Base-by-base conservation (phyloP, 2,888 invertebrate genomes). In the Conops quadrifasciatus region DNA sequence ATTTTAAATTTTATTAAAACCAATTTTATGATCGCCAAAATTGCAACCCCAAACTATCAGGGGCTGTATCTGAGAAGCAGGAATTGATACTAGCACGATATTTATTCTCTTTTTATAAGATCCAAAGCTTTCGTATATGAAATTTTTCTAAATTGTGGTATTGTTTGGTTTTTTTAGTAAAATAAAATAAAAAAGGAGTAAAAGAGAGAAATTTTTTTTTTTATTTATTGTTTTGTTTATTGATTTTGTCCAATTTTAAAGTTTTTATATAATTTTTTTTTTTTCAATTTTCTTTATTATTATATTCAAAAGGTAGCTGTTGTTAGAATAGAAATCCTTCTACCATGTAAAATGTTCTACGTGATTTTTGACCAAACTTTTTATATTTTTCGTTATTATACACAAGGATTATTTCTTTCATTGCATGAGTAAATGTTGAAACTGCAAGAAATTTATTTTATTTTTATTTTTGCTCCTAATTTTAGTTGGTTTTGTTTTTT, bases 291-390 rank as follows among this genome's bases (percentile, higher is more conserved):
- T 67, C 16, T 16, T 60, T 36, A 19, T 60, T 59, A 7, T 49
- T 16, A 19, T 49, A n/a, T 49, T 4, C 5, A 24, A 43, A 62
- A 69, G 60, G 62, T 69, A 62, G 60, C 62, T 62, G 63, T 63
- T 56, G 63, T 70, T 62, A 63, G 69, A 63, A 70, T 70, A 49
- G 5, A 13, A 49, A n/a, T 49, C 19, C n/a, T n/a, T n/a, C n/a
- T n/a, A n/a, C 49, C 5, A 1, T 16, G 1, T 19, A 11, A 49
- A 49, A 49, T 49, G 19, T 13, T 67, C 19, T 47, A 30, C 36
- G 19, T 62, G 43, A 30, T 60, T 60, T 53, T 53, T 2, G n/a
- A 21, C 11, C 21, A 19, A 53, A 53, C 43, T 19, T 36, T 19
- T 19, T 36, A 28, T 60, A 28, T 36, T 36, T 60, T 19, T 15